Base-by-base conservation (phyloP, 1,140 invertebrate species). In the Choristoneura fumiferana region DNA sequence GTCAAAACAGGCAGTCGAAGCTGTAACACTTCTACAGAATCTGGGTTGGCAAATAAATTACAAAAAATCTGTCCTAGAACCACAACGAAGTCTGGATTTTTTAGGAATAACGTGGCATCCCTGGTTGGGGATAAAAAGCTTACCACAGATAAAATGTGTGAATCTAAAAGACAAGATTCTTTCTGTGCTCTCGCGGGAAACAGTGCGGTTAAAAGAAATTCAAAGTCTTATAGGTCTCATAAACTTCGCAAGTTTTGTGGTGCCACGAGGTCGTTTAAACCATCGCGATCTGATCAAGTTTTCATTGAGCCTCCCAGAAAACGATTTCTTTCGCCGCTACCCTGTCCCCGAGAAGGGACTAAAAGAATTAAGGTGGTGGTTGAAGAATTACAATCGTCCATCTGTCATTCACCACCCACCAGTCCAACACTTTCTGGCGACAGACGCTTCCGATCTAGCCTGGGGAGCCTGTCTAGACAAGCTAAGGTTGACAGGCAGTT, bases 191-290 rank as follows among this genome's bases (percentile, higher is more conserved):
- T 0, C 6, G 18, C 10, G 8, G n/a, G n/a, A 2, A 9, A 8
- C 12, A 8, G 6, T 33, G 13, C 2, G 8, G 4, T 13, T 13
- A 33, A 33, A 53, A 22, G 33, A 53, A 53, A 1, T 33, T 3
- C 49, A 43, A 43, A 43, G 40, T 9, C 8, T 43, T 0, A 43
- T 53, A 34, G 17, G 22, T 9, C 4, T 33, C 6, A 1, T 53
- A 18, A 53, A 53, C 49, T 53, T 53, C 17, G 49, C 49, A n/a
- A 33, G 18, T 9, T 18, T 53, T 8, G 18, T 29, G 33, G 49
- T 53, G n/a, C 49, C 22, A 29, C 0, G 3, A 4, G 49, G 49
- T 9, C 18, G 49, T 9, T 13, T 53, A 3, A 29, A 53, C 8
- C 33, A 9, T 10, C 10, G 22, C 8, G 9, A 34, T 9, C 2